A percentile compares a stretch with the other conserved stretches of the same genome.
Evolutionary conservation across 2,888 invertebrate genomes (phyloP).

Genomic region (Drosophila rellima): DNA sequence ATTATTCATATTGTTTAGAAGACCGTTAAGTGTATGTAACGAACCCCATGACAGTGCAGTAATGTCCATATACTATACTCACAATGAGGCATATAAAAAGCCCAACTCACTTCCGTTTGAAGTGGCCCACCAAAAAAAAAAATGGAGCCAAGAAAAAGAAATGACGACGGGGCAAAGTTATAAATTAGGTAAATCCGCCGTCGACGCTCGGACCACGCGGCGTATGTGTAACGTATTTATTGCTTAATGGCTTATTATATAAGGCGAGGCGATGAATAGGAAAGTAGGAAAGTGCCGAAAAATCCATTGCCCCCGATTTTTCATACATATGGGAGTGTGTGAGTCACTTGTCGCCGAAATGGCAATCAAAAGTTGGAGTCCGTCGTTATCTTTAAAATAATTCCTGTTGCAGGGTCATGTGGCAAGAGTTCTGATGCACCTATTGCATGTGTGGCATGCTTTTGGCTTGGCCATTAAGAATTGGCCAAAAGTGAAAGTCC

Average conservation of each 20-base stretch:
- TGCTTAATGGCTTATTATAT: slow-evolving; percentile 75
- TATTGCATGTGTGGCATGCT: slow-evolving; percentile 66
- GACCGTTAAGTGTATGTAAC: slow-evolving; percentile 7
- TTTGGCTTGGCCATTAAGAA: slow-evolving; percentile 51
- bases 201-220: slow-evolving; percentile 38
- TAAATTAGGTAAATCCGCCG: slow-evolving; percentile 65
- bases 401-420: slow-evolving; percentile 29
- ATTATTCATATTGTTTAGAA: slow-evolving; percentile 8
- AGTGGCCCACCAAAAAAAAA: slow-evolving; percentile 3
- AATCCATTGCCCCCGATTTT: slow-evolving; percentile 13
- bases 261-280: slow-evolving; percentile 54
- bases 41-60: slow-evolving; percentile 53
- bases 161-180: slow-evolving; percentile 58
- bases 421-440: slow-evolving; percentile 66
- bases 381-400: slow-evolving; percentile 38
- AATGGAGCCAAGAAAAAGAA: slow-evolving; percentile 19
- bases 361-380: slow-evolving; percentile 29
- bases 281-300: neutral
- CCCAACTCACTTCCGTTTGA: slow-evolving; percentile 74
- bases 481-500: slow-evolving; percentile 74
- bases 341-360: slow-evolving; percentile 47
- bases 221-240: slow-evolving; percentile 77
- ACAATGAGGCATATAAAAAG: slow-evolving; percentile 45
- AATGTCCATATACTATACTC: slow-evolving; percentile 21
- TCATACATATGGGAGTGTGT: slow-evolving; percentile 41